These are phyloP conservation scores for Heliothis subflexa DNA, from an alignment of 1,140 invertebrate species.

Conservation along the genomic window DNA sequence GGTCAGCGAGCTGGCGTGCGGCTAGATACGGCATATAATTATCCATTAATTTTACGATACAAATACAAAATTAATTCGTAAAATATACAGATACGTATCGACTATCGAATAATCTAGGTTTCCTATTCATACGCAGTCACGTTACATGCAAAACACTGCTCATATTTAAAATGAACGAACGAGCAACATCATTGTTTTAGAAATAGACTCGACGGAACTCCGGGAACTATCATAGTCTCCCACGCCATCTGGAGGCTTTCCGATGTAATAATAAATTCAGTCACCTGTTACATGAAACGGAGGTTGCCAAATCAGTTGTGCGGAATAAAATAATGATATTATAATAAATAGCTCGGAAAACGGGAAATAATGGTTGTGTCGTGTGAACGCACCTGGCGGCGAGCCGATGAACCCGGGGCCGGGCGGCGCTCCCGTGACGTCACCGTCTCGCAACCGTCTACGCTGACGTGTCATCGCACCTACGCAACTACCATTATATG, in stretches of 20 bases:
- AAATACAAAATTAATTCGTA: background rate
- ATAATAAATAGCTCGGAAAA: constrained; percentile 50
- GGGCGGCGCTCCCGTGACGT: constrained; percentile 72
- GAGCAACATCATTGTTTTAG: constrained; percentile 17
- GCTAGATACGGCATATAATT: background rate
- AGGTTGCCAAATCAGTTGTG: constrained; percentile 20
- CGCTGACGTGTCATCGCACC: constrained; percentile 45
- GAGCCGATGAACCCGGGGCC: constrained; percentile 63
- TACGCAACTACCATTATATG: constrained; percentile 18
- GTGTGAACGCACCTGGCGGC: constrained; percentile 69
- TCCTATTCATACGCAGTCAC: background rate
- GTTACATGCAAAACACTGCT: background rate
- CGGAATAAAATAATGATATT: constrained; percentile 24
- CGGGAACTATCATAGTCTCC: background rate
- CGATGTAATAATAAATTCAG: constrained; percentile 18
- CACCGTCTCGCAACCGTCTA: constrained; percentile 62
- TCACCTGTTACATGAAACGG: constrained; percentile 8
- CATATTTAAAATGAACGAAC: constrained; percentile 8
- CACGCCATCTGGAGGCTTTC: constrained; percentile 13
- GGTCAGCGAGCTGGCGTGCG: background rate
- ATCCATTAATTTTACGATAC: constrained; percentile 9
- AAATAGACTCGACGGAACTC: background rate
- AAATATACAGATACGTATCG: background rate
- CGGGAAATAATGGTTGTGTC: constrained; percentile 52
- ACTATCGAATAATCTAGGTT: constrained; percentile 10